Base-by-base conservation (phyloP, 2,797 vertebrate genomes). In the Kryptopterus vitreolus region DNA sequence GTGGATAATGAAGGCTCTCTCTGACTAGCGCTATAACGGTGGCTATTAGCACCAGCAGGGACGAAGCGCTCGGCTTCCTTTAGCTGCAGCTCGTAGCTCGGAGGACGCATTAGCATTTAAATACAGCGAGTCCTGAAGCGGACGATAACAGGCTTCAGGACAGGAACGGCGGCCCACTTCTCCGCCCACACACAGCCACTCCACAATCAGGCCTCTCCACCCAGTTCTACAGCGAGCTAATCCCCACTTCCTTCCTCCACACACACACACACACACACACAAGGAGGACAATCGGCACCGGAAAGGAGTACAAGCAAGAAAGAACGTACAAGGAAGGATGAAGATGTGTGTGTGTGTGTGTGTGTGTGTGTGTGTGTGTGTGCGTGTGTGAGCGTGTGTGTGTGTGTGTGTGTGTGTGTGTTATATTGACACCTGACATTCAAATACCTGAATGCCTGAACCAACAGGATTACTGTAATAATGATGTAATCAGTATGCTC, bases 31-130 rank as follows among this genome's bases (percentile, higher is more conserved):
- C 77, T n/a, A 88, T 89, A 82, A 86, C 83, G 85, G 91, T 90
- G 89, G 87, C 90, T 93, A 93, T 94, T 94, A 94, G 87, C 79
- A 84, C 85, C 78, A 90, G 89, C 89, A 92, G 84, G 80, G 86
- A 86, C 65, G 84, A 87, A 84, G 82, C 83, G 83, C 85, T 87
- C 86, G 87, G 72, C 65, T 79, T 83, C 82, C 81, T 79, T 66
- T 74, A 83, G 82, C 71, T 77, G 75, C 81, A 74, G 80, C 58
- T 84, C 87, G 80, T 80, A 90, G 87, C 87, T 87, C 80, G 81
- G 68, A 38, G 55, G 58, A 76, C 78, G 61, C 75, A 77, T 91
- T 91, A 57, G 57, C 86, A 86, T 90, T 88, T 85, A 87, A 89
- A 85, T 88, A 85, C 88, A 86, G 85, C 75, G 82, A 83, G 78